These are phyloP conservation scores for Dicycla oo DNA, from an alignment of 2,888 invertebrate genomes.

Conservation along the genomic window DNA sequence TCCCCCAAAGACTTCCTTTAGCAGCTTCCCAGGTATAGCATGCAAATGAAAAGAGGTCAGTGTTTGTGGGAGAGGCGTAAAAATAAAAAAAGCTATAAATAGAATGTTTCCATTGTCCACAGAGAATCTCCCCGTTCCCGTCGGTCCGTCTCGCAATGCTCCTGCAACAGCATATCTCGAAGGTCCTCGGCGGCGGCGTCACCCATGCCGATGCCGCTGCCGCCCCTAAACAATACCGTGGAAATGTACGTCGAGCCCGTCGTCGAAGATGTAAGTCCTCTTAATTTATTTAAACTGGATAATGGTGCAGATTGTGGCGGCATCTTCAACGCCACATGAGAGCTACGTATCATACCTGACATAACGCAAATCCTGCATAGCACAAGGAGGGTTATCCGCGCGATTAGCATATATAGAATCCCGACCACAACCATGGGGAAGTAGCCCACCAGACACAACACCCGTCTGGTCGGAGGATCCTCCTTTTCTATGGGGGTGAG, in stretches of 20 bases:
- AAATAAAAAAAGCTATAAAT: neutral
- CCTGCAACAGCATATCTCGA: slow-evolving; percentile 86
- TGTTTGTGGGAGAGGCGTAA: neutral
- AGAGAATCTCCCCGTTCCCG: slow-evolving; percentile 90
- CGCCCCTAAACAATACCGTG: slow-evolving; percentile 88
- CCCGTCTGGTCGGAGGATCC: neutral
- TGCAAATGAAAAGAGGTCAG: no score
- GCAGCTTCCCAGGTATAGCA: neutral
- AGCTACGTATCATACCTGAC: neutral
- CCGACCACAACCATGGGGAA: neutral
- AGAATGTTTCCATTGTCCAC: slow-evolving; percentile 64
- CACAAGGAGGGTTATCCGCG: neutral
- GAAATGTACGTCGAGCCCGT: slow-evolving; percentile 89
- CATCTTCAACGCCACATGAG: neutral
- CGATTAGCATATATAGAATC: no score
- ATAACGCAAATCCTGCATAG: neutral
- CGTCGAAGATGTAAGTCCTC: slow-evolving; percentile 86
- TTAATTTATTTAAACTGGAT: neutral
- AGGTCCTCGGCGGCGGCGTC: slow-evolving; percentile 86
- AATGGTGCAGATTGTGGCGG: neutral
- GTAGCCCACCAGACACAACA: neutral
- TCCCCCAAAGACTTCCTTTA: neutral
- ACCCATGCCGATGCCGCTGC: slow-evolving; percentile 79
- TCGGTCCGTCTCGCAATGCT: slow-evolving; percentile 88
- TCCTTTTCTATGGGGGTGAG: neutral